Percentiles rank a stretch among this genome's conserved stretches.
phyloP scores from a whole-genome alignment of 2,888 invertebrate genomes.

The Pinctada fucata region DNA sequence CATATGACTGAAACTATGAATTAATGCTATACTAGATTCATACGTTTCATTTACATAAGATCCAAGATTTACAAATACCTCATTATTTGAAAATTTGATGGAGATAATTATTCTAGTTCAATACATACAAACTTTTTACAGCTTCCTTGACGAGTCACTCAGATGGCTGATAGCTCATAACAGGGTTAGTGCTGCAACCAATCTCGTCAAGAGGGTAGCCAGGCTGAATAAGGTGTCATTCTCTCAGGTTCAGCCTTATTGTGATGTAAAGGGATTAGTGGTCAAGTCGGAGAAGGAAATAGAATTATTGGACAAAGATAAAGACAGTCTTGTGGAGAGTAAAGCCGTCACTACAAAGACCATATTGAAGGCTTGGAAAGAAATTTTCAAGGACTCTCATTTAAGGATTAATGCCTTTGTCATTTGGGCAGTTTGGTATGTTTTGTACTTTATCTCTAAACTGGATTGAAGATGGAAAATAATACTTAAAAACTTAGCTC shows the following conservation, averaged over 20 bases:
- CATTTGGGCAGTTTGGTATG: background rate
- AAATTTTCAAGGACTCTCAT: background rate
- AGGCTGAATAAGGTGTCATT: background rate
- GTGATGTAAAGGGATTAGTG: background rate
- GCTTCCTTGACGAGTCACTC: slow-evolving; percentile 16
- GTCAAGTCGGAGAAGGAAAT: background rate
- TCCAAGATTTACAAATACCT: too few relatives aligned
- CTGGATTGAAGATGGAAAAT: background rate
- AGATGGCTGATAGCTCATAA: slow-evolving; percentile 7
- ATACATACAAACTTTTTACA: background rate
- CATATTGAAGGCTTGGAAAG: background rate
- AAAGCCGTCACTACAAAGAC: background rate
- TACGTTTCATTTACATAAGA: too few relatives aligned
- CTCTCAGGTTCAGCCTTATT: background rate
- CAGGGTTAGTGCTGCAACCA: background rate
- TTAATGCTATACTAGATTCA: too few relatives aligned
- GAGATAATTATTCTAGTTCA: background rate
- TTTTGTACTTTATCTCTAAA: background rate
- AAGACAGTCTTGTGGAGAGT: background rate
- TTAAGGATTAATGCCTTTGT: background rate
- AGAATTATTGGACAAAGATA: background rate
- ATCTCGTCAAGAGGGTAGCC: background rate
- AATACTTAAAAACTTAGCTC: too few relatives aligned
- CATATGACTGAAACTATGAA: too few relatives aligned
- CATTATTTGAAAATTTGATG: too few relatives aligned